phyloP scores from a whole-genome alignment of 2,797 vertebrate species.

The Sebastes alutus region DNA sequence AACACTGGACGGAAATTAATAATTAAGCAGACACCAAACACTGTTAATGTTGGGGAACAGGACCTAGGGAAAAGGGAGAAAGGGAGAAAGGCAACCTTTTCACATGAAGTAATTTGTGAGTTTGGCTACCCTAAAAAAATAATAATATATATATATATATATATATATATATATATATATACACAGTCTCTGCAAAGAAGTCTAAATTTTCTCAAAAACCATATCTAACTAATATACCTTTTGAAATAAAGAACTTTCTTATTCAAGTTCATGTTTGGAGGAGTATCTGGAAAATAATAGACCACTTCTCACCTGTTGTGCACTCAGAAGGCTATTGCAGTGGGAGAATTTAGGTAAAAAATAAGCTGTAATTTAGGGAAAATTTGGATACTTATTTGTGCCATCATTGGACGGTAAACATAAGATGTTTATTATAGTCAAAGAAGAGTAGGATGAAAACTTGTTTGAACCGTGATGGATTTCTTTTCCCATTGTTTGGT shows the following conservation, averaged over 20 bases:
- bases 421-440: neutral
- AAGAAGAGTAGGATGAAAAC: neutral
- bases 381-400: neutral
- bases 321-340: neutral
- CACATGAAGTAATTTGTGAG: neutral
- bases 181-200: neutral
- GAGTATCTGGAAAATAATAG: neutral
- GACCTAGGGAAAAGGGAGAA: too few species aligned
- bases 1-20: too few species aligned
- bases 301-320: neutral
- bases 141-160: too few species aligned
- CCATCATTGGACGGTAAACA: neutral
- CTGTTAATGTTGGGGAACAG: too few species aligned
- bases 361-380: neutral
- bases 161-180: too few species aligned
- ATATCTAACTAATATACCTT: neutral
- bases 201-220: neutral
- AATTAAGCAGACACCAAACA: too few species aligned
- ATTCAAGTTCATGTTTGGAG: neutral
- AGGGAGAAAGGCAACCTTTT: too few species aligned
- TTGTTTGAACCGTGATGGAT: neutral
- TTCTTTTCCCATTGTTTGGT: too few species aligned
- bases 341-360: neutral
- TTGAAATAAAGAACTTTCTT: neutral
- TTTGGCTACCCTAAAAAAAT: neutral